Evolutionary conservation across 1,140 invertebrate genomes (phyloP), one percentile per base, ranked within the genome.

Genomic region (Nasonia longicornis): DNA sequence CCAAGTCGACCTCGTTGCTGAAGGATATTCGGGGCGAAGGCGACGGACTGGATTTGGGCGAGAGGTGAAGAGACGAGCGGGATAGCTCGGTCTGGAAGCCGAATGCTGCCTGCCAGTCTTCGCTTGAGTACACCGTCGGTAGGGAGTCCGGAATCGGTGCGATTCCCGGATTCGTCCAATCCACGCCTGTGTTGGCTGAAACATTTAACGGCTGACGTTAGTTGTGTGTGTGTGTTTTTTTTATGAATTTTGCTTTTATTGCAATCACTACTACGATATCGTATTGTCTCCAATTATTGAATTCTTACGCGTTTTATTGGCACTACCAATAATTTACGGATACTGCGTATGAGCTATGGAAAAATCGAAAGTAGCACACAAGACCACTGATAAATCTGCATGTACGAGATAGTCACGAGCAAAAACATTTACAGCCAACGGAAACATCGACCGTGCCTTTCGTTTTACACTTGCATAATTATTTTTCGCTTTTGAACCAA

Each of bases 21-120:
- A 90, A 90, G 16, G 87, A 85, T 79, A 89, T 86, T 78, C 85
- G 85, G 7, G 89, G 87, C 22, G 89, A 88, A 45, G 85, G 83
- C n/a, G 88, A 83, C 10, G 89, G 86, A 64, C 86, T 90, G 14
- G 87, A 81, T 76, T 88, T 89, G 73, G 86, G 84, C 76, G 86
- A 82, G 35, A 85, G 70, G 64, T 89, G 87, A 81, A 87, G 85
- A 20, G 87, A 83, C 22, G 87, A 82, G 79, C 86, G 86, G 67
- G 86, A 82, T 10, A 88, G 85, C 83, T 91, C 90, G 0, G 89
- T 88, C 64, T 90, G 88, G 78, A 92, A 92, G 22, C 91, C 91
- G 84, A 92, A 92, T 12, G 92, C 91, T 35, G 91, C 91, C 86
- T 93, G 92, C 92, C 92, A 93, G 85, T 92, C 92, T 87, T 92